A percentile compares a stretch with the other conserved stretches of the same genome.
Evolutionary conservation across 2,797 vertebrate species (phyloP).

Genomic region (Sus cebifrons): DNA sequence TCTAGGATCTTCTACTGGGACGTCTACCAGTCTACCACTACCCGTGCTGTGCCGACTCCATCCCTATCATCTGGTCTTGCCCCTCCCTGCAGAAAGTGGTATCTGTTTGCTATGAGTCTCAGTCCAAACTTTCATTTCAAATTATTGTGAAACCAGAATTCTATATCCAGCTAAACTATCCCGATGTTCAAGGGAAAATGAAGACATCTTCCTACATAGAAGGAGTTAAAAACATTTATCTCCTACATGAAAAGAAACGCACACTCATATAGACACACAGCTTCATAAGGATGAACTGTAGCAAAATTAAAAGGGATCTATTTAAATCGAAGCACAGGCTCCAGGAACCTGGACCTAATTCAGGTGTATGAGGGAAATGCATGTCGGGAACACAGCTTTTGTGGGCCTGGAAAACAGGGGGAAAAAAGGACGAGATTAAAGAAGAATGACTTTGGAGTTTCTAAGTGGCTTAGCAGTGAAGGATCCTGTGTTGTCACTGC

Average conservation of each 20-base stretch:
- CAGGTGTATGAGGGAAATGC: background rate
- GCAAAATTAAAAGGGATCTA: background rate
- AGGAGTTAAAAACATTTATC: background rate
- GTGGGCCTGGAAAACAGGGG: background rate
- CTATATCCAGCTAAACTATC: background rate
- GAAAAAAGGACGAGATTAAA: background rate
- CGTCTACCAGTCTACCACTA: too few relatives aligned
- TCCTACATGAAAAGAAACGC: background rate
- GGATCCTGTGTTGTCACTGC: too few relatives aligned
- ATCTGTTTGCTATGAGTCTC: background rate
- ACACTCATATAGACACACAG: background rate
- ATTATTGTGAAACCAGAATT: constrained; percentile 23
- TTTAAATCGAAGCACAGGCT: background rate
- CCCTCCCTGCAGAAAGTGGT: background rate
- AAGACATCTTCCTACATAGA: background rate
- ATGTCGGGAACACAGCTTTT: background rate
- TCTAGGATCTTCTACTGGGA: too few relatives aligned
- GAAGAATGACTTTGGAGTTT: background rate
- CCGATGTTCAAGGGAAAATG: background rate
- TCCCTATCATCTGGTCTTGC: background rate
- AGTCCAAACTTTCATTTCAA: background rate
- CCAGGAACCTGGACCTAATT: background rate
- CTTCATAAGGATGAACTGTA: background rate
- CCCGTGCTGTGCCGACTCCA: too few relatives aligned
- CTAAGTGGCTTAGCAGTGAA: too few relatives aligned